Evolutionary conservation across 2,888 invertebrate species (phyloP).

Genomic region (Drosophila merina): DNA sequence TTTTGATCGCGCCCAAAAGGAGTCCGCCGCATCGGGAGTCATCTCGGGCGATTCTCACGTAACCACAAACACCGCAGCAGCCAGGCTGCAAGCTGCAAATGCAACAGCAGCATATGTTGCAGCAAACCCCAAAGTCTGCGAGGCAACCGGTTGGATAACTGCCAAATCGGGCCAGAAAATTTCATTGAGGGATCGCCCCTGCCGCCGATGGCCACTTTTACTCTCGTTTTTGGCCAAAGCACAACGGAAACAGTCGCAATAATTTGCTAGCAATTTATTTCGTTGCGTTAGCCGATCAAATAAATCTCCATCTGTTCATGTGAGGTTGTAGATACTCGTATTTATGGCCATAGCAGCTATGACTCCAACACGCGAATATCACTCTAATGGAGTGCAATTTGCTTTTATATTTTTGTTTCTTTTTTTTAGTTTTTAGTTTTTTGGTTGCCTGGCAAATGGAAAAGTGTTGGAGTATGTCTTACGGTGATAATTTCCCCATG

Average conservation of each 20-base stretch:
- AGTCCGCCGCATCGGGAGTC: slow-evolving; percentile 50
- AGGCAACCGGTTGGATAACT: slow-evolving; percentile 67
- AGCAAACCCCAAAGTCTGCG: background rate
- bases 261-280: slow-evolving; percentile 73
- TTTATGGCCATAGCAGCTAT: slow-evolving; percentile 17
- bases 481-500: background rate
- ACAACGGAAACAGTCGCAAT: slow-evolving; percentile 73
- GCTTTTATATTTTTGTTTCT: slow-evolving; percentile 3
- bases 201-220: slow-evolving; percentile 58
- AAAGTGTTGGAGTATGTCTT: slow-evolving; percentile 6
- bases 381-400: slow-evolving; percentile 29
- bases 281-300: slow-evolving; percentile 67
- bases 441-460: slow-evolving; percentile 2
- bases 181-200: slow-evolving; percentile 37
- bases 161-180: slow-evolving; percentile 33
- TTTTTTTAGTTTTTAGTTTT: slow-evolving; percentile 5
- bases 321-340: slow-evolving; percentile 49
- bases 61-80: slow-evolving; percentile 43
- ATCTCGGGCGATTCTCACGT: slow-evolving; percentile 68
- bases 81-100: slow-evolving; percentile 8
- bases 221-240: slow-evolving; percentile 61
- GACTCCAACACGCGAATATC: slow-evolving; percentile 32
- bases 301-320: slow-evolving; percentile 61
- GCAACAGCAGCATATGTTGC: background rate
- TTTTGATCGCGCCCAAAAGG: slow-evolving; percentile 75